phyloP scores from a whole-genome alignment of 2,113 vertebrate genomes.

The Aldabrachelys gigantea region DNA sequence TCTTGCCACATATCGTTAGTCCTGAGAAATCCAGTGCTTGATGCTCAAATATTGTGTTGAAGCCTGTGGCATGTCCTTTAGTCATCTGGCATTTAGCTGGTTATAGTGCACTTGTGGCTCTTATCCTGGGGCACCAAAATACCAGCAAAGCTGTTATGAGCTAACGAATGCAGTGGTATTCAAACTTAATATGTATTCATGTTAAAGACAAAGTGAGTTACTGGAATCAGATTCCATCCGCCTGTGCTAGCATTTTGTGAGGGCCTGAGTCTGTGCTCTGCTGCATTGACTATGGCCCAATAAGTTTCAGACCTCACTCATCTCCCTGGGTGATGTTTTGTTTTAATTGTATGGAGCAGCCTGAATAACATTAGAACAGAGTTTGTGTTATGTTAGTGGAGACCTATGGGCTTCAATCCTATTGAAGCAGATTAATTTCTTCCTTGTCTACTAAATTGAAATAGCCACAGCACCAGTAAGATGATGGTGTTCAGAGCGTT shows the following conservation, averaged over 20 bases:
- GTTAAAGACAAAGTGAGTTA: neutral
- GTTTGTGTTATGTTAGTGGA: neutral
- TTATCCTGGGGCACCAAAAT: rapidly evolving
- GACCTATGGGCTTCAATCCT: rapidly evolving
- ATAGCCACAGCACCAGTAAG: neutral
- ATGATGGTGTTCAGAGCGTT: neutral
- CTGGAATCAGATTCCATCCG: neutral
- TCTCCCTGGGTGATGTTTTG: neutral
- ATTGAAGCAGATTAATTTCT: rapidly evolving
- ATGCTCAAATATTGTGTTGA: neutral
- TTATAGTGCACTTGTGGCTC: neutral
- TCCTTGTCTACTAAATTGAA: neutral
- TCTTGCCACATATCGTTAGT: neutral
- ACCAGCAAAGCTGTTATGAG: rapidly evolving
- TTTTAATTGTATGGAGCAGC: neutral
- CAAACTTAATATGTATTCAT: rapidly evolving
- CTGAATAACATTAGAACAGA: neutral
- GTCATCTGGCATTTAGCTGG: neutral
- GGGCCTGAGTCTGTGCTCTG: rapidly evolving
- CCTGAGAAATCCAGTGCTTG: neutral
- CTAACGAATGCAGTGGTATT: neutral
- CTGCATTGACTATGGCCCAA: neutral
- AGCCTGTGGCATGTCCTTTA: neutral
- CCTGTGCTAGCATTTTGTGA: neutral
- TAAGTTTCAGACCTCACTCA: neutral